Evolutionary conservation across 2,113 vertebrate genomes (phyloP), one percentile per base, ranked within the genome.

Genomic region (Microtus ochrogaster): DNA sequence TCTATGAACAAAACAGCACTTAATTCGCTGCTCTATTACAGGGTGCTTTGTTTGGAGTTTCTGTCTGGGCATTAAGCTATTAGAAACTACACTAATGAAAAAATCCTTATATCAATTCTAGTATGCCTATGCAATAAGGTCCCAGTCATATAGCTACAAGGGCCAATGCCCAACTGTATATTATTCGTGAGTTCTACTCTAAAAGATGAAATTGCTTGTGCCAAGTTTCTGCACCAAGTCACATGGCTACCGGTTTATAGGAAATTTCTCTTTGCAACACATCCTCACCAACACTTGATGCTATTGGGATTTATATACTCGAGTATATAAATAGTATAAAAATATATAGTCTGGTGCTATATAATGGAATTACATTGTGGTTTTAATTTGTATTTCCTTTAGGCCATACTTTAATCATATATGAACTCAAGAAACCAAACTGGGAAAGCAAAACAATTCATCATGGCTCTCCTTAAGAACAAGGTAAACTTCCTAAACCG

Each of bases 351-450:
- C 28, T 91, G 28, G 33, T 84, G 30, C 5, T 76, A 1, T 89
- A 85, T 63, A 90, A 90, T 84, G 16, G 28, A 33, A 87, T 63
- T 21, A 81, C 21, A 82, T 3, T 79, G 41, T 81, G 61, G 11
- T 92, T 93, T 96, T 79, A 81, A 26, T 92, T 81, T 94, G 49
- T 5, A 66, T 84, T 96, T 94, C 83, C 52, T 85, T 94, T 91
- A 94, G 41, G 52, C 28, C 47, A 68, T 85, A 72, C 11, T 92
- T 93, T 73, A 39, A 63, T 58, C 81, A 85, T 44, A 30, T 30
- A 30, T 70, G 61, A 93, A 95, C 91, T 93, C 44, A 66, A 86
- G 52, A 74, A 93, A 95, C 89, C 47, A 61, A 72, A 63, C 55
- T 91, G n/a, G 73, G 72, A 91, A 92, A 68, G 13, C 44, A 74